Evolutionary conservation across 2,797 vertebrate genomes (phyloP), one percentile per base, ranked within the genome.

Genomic region (Takifugu rubripes): DNA sequence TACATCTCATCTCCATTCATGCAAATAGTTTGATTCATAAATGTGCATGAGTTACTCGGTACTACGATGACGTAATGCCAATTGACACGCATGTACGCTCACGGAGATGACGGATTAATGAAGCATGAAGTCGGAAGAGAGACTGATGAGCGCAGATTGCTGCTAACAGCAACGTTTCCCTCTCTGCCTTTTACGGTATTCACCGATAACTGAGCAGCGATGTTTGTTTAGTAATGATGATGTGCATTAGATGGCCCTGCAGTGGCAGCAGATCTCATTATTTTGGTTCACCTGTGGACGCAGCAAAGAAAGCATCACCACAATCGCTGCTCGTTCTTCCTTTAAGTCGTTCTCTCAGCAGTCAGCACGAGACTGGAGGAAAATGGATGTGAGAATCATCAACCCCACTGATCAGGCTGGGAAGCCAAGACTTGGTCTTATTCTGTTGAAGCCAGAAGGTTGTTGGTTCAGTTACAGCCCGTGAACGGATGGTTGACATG

Each of bases 11-110:
- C 72, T 54, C 25, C 24, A 64, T 60, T 70, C 76, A 70, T 33
- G 66, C 53, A 70, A 85, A 76, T 52, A 33, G 52, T 72, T 84
- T 81, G 70, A 74, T 72, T 75, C 78, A 71, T 66, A 75, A 73
- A 67, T 42, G 72, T 75, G 68, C 61, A 68, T 24, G 64, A 64
- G 63, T 58, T 14, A 33, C 45, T 53, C 62, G 55, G 59, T 14
- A 44, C 54, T 45, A 10, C 44, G 17, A 61, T n/a, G 17, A 68
- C 51, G 43, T 25, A 21, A 60, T 55, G 64, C 45, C 71, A 57
- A 69, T 59, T 61, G 56, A 61, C 50, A 61, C 27, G 5, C 44
- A 68, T 59, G 62, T 27, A 29, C 48, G 61, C 70, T n/a, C 44
- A 21, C 44, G n/a, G 16, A 21, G 16, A 46, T n/a, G 44, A 46